Conservation (phyloP, 2,797 vertebrate genomes). For the Lacerta viridis region DNA sequence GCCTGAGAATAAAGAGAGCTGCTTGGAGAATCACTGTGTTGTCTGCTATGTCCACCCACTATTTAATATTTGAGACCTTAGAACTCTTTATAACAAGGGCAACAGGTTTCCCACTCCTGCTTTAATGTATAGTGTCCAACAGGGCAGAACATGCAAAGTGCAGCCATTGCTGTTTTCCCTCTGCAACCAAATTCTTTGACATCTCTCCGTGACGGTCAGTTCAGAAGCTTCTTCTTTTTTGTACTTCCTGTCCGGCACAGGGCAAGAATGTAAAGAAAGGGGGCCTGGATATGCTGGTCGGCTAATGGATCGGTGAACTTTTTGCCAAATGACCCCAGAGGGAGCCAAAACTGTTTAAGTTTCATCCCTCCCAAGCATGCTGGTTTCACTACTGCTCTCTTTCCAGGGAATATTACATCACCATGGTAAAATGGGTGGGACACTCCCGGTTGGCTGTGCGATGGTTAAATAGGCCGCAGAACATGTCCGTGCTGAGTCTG, state of each 20-base stretch:
- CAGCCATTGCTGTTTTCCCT: too few species aligned
- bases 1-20: too few species aligned
- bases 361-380: too few species aligned
- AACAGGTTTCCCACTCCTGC: not conserved
- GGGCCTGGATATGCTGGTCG: not conserved
- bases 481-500: constrained; percentile 85
- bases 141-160: not conserved
- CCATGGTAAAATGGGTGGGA: constrained; percentile 87
- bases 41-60: too few species aligned
- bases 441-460: constrained; percentile 84
- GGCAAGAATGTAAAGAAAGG: too few species aligned
- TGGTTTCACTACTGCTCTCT: constrained; percentile 23
- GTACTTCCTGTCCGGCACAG: not conserved
- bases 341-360: not conserved
- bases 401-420: constrained; percentile 86
- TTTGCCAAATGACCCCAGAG: not conserved
- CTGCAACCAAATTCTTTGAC: too few species aligned
- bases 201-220: not conserved
- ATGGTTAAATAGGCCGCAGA: constrained; percentile 88
- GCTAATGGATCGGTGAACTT: not conserved
- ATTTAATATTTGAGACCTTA: too few species aligned
- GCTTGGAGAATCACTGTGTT: too few species aligned
- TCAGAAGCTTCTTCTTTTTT: too few species aligned
- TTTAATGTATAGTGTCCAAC: not conserved
- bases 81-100: too few species aligned